Conservation (phyloP, 2,113 vertebrate species). For the Planiliza haematocheilus region DNA sequence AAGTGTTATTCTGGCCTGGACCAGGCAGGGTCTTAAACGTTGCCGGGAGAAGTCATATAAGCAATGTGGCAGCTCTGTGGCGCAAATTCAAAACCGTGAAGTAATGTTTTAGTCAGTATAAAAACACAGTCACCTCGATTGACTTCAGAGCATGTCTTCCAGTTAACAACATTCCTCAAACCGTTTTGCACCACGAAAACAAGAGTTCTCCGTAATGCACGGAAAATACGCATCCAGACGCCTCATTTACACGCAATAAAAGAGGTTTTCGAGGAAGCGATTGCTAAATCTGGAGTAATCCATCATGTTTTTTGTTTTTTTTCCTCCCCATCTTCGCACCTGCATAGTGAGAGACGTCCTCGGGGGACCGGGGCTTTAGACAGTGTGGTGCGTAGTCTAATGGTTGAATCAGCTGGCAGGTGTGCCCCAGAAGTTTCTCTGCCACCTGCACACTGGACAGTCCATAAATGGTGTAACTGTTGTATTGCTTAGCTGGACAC, state of each 20-base stretch:
- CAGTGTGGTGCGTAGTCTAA: slow-evolving; percentile 63
- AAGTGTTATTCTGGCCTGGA: slow-evolving; percentile 36
- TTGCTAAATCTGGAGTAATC: slow-evolving; percentile 59
- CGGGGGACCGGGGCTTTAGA: slow-evolving; percentile 61
- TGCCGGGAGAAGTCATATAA: slow-evolving; percentile 44
- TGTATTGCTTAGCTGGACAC: slow-evolving; percentile 68
- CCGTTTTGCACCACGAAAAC: slow-evolving; percentile 15
- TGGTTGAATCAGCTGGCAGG: slow-evolving; percentile 81
- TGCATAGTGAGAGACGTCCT: slow-evolving; percentile 65
- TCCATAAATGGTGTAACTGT: slow-evolving; percentile 71
- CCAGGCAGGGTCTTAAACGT: slow-evolving; percentile 26
- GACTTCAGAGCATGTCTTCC: neutral
- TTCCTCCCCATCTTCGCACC: slow-evolving; percentile 61
- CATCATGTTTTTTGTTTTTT: slow-evolving; percentile 44
- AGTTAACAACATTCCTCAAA: slow-evolving; percentile 27
- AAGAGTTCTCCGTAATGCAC: slow-evolving; percentile 18
- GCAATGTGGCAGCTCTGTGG: slow-evolving; percentile 59
- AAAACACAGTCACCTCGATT: slow-evolving; percentile 28
- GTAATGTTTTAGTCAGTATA: slow-evolving; percentile 6
- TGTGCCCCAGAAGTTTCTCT: slow-evolving; percentile 78
- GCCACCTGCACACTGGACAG: slow-evolving; percentile 70
- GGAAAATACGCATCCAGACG: slow-evolving; percentile 36
- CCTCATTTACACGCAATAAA: slow-evolving; percentile 54
- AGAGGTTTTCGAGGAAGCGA: slow-evolving; percentile 46
- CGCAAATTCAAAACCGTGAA: slow-evolving; percentile 33